Base-by-base conservation (phyloP, 2,888 invertebrate species). In the Andrena hattorfiana region DNA sequence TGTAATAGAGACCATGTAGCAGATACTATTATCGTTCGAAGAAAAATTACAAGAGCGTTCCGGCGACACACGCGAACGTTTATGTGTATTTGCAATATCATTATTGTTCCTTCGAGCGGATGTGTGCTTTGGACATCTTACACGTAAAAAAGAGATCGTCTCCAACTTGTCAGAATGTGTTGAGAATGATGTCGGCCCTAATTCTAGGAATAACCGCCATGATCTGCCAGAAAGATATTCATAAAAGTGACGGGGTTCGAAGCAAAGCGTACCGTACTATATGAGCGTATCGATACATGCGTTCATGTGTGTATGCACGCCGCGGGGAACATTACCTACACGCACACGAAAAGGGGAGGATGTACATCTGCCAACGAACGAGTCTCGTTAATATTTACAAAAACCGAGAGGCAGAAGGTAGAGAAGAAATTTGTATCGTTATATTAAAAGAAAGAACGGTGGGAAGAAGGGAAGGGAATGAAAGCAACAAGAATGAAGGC, bases 311-410 rank as follows among this genome's bases (percentile, higher is more conserved):
- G 68, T 67, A 63, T 42, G 71, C 51, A 63, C 62, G 28, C 23
- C 13, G 60, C 35, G 42, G 42, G 42, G 59, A 59, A 78, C 26
- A 78, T 77, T 28, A 81, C 63, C 79, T 77, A 85, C 71, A 84
- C 88, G 81, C 88, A 85, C 81, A 59, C 16, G 63, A 63, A 0
- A 54, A 71, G 60, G 63, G 68, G 28, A 73, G 60, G 54, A 59
- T 81, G 75, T 30, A 62, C 63, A 76, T 81, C 75, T 77, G 26
- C 71, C 60, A 69, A 75, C 49, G 73, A 69, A 81, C 59, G 73
- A 79, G 69, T 71, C 75, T 84, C 64, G 76, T 87, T 80, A 74
- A 69, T 75, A 77, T 84, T 79, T 71, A 77, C 30, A 54, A 49
- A 75, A 26, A 69, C 35, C 16, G 6, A 32, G 7, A 23, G 13